Evolutionary conservation across 2,888 invertebrate species (phyloP), one percentile per base, ranked within the genome.

Genomic region (Ennomos quercinarius): DNA sequence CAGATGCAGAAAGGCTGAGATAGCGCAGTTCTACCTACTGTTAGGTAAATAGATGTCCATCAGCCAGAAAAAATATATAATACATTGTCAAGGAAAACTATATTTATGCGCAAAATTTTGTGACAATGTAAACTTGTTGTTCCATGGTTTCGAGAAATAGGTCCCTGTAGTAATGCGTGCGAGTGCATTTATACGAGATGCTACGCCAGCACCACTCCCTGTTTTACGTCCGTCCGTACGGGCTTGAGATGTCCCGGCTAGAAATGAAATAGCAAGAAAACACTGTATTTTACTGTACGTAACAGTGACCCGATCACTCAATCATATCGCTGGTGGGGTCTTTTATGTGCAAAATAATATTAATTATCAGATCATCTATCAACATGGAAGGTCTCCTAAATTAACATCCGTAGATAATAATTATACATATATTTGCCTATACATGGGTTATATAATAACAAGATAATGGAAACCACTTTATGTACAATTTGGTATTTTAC

Each of bases 121-220:
- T 41, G 46, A 42, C 45, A 27, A 45, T 49, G 36, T 9, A 12
- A 53, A 45, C 49, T 36, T 55, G 51, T 56, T 43, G 45, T 48
- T 43, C 44, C 40, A 49, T 39, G 46, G 61, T 67, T 64, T 56
- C 42, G 58, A 62, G 56, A 54, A 64, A 58, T 59, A 55, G 54
- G 60, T 60, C 60, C 61, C 62, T 10, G 44, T 13, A 51, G 64
- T 67, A 69, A 69, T 69, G 68, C 68, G 67, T 67, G 67, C 58
- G 68, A 69, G 67, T 69, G 67, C 65, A 69, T 67, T 65, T 69
- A 67, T 65, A 62, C 63, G 63, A 68, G 64, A 57, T 50, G 43
- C 53, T 44, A 47, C 63, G 61, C 56, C 60, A 67, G 44, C 63
- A 61, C 56, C 61, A 69, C 61, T 67, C 61, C 56, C 60, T 37